These are phyloP conservation scores for Lanius collurio DNA, from an alignment of 2,113 vertebrate genomes.

Conservation along the genomic window DNA sequence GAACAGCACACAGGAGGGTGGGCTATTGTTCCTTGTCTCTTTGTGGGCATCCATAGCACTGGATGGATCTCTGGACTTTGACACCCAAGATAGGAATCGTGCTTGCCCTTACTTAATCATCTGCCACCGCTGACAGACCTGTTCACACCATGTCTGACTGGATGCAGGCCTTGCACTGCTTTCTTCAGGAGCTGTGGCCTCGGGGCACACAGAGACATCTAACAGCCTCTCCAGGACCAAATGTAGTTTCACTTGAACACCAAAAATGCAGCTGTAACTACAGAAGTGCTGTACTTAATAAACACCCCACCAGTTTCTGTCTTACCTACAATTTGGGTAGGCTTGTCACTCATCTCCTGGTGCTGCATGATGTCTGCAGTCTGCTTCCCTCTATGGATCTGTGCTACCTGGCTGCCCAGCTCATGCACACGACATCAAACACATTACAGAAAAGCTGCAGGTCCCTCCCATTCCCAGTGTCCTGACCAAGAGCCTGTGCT, in stretches of 20 bases:
- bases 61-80: neutral
- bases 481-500: neutral
- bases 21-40: neutral
- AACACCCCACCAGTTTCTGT: neutral
- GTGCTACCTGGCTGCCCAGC: neutral
- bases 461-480: neutral
- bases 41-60: neutral
- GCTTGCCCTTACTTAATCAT: neutral
- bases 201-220: neutral
- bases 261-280: neutral
- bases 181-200: neutral
- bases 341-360: neutral
- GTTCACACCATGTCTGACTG: neutral
- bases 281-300: neutral
- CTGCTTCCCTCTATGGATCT: neutral
- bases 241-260: neutral
- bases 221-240: neutral
- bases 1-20: neutral
- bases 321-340: neutral
- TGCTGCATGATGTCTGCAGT: neutral
- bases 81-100: neutral
- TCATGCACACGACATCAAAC: neutral
- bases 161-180: neutral
- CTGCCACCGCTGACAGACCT: neutral
- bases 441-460: neutral